phyloP scores from a whole-genome alignment of 1,140 invertebrate genomes.

The Drosophila orosa region DNA sequence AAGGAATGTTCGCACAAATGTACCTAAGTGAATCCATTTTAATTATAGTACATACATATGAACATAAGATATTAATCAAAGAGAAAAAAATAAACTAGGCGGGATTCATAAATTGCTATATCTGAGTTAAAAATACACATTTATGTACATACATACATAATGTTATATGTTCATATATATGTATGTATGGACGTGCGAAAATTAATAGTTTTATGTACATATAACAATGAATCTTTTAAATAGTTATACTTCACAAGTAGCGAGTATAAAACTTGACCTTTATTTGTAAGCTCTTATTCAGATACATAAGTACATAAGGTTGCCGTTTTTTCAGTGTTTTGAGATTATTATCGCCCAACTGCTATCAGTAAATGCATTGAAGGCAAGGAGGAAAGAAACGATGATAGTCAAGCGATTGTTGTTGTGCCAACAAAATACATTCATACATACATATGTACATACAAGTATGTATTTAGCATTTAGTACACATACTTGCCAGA shows the following conservation, averaged over 20 bases:
- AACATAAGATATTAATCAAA: background rate
- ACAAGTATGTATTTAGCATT: conserved; percentile 22
- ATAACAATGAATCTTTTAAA: background rate
- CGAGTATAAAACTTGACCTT: background rate
- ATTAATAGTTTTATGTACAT: background rate
- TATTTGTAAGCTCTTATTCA: background rate
- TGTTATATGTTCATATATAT: background rate
- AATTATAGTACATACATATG: background rate
- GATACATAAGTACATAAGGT: background rate
- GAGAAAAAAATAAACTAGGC: background rate
- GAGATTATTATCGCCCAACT: conserved; percentile 35
- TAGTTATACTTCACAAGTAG: background rate
- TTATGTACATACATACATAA: background rate
- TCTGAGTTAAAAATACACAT: background rate
- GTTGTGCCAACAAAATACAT: conserved; percentile 61
- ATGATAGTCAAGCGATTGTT: conserved; percentile 43
- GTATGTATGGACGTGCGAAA: too few species aligned
- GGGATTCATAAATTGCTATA: background rate
- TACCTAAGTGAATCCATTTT: background rate
- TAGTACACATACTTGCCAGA: conserved; percentile 34
- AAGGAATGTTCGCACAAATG: background rate
- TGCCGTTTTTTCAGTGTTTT: conserved; percentile 7
- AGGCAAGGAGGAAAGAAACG: conserved; percentile 34
- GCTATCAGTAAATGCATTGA: conserved; percentile 50
- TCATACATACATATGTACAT: background rate